Percentiles rank a stretch among this genome's conserved stretches.
phyloP scores from a whole-genome alignment of 1,140 invertebrate species.

The Trichonephila inaurata region DNA sequence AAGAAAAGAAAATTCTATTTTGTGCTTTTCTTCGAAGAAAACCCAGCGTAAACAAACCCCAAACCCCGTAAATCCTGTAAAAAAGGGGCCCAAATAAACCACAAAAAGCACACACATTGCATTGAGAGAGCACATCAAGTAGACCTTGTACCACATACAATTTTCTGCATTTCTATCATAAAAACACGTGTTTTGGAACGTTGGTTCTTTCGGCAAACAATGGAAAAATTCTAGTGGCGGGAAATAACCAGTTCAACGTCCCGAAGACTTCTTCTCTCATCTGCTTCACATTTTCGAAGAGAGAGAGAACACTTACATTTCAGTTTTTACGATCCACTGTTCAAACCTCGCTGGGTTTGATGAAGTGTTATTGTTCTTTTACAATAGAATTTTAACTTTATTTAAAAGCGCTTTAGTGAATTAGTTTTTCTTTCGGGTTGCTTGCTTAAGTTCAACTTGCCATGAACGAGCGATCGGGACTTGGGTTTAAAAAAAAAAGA shows the following conservation, averaged over 20 bases:
- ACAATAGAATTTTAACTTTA: constrained; percentile 26
- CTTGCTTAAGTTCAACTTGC: constrained; percentile 8
- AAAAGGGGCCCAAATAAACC: constrained; percentile 52
- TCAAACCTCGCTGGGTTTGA: constrained; percentile 21
- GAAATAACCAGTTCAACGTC: constrained; percentile 47
- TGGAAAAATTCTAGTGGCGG: constrained; percentile 30
- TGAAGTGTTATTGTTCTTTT: constrained; percentile 2
- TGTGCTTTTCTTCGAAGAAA: neutral
- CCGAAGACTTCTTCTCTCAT: neutral
- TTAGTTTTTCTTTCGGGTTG: neutral
- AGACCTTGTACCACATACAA: constrained; percentile 62
- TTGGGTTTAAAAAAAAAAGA: neutral
- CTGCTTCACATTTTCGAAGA: constrained; percentile 5
- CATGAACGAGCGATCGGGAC: neutral
- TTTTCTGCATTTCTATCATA: constrained; percentile 31
- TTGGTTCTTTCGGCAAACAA: constrained; percentile 32
- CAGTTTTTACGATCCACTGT: constrained; percentile 21
- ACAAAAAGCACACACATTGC: constrained; percentile 17
- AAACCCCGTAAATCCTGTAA: constrained; percentile 21
- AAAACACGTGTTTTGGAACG: constrained; percentile 33
- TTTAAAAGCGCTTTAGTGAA: neutral
- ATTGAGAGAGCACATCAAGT: constrained; percentile 11
- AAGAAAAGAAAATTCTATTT: neutral
- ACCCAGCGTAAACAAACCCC: constrained; percentile 18
- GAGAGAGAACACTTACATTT: neutral